Evolutionary conservation across 2,113 vertebrate genomes (phyloP).

Genomic region (Mesocricetus auratus): DNA sequence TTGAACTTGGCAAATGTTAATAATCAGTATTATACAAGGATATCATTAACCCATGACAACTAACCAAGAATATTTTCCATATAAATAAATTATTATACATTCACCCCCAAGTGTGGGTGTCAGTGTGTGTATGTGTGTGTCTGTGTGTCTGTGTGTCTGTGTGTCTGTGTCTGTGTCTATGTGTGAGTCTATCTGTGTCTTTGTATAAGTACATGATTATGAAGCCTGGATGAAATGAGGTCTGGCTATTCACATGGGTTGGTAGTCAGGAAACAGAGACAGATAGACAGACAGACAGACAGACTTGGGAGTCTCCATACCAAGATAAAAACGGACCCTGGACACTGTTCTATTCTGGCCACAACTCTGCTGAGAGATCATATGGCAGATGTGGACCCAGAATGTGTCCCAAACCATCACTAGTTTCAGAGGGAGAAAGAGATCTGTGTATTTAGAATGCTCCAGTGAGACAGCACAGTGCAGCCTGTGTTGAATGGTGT

Average conservation of each 20-base stretch:
- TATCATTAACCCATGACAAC: constrained; percentile 22
- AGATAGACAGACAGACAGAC: not conserved
- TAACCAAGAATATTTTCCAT: constrained; percentile 21
- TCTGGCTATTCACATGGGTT: not conserved
- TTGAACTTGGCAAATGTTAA: not conserved
- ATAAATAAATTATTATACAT: not conserved
- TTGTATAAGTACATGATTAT: not conserved
- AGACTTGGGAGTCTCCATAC: not conserved
- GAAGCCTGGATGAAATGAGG: not conserved
- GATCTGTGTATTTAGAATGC: not conserved
- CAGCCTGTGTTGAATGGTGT: not conserved
- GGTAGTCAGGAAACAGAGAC: not conserved
- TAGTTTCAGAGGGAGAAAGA: not conserved
- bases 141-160: fast-evolving
- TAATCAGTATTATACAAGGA: not conserved
- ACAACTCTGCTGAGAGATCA: not conserved
- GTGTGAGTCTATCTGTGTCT: not conserved
- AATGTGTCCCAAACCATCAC: not conserved
- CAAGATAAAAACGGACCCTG: not conserved
- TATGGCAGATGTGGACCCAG: not conserved
- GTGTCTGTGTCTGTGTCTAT: not conserved
- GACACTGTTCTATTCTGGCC: not conserved
- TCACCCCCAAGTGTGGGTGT: not conserved
- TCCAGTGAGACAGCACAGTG: not conserved
- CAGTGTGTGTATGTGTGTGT: not conserved